Conservation (phyloP, 2,888 invertebrate species). For the Megaustenia siamemsis region DNA sequence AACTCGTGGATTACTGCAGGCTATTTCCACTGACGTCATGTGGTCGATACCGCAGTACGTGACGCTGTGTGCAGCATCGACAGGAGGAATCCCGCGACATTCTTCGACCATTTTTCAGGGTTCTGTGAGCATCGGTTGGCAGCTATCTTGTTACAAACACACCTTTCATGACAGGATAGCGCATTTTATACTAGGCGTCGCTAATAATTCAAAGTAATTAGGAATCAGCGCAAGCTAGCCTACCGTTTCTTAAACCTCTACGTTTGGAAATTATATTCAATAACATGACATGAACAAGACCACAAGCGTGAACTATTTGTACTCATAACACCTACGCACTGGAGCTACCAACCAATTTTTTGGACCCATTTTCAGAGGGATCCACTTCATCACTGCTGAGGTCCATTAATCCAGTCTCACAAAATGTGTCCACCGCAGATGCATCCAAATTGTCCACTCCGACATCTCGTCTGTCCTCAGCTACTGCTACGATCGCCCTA, state of each 20-base stretch:
- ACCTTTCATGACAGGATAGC: not conserved
- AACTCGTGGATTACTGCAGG: not conserved
- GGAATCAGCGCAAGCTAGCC: too few species aligned
- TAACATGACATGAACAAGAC: too few species aligned
- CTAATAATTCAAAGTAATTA: too few species aligned
- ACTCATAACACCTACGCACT: not conserved
- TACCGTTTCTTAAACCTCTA: too few species aligned
- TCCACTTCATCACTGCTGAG: not conserved
- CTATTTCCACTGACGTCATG: not conserved
- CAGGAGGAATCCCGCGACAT: not conserved
- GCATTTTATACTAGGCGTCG: too few species aligned
- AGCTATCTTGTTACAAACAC: not conserved
- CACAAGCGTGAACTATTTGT: too few species aligned
- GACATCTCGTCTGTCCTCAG: not conserved
- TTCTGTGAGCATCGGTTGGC: not conserved
- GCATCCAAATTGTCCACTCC: not conserved
- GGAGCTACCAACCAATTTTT: not conserved
- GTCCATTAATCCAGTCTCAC: not conserved
- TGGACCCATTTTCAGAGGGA: not conserved
- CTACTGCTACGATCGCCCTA: not conserved
- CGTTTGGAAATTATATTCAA: too few species aligned
- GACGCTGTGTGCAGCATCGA: not conserved
- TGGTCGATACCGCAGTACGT: not conserved
- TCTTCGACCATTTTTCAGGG: not conserved
- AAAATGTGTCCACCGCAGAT: constrained; percentile 1